Base-by-base conservation (phyloP, 2,113 vertebrate species). In the Blennius ocellaris region DNA sequence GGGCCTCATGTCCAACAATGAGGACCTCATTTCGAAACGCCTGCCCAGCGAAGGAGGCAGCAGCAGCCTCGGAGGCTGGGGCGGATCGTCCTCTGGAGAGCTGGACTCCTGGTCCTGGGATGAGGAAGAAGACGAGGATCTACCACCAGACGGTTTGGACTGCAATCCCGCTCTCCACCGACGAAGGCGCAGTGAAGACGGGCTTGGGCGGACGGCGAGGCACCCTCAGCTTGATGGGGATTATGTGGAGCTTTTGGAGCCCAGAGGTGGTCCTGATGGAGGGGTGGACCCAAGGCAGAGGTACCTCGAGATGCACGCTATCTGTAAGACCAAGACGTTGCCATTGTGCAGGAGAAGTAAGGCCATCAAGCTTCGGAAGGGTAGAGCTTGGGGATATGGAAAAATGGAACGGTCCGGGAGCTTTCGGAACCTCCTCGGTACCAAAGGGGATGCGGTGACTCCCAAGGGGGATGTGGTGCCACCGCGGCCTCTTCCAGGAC, bases 201-300 rank as follows among this genome's bases (percentile, higher is more conserved):
- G 81, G 6, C 87, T 87, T 0, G 86, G 83, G 50, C 81, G 74
- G 71, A 90, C 83, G 9, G 77, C 12, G 63, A 94, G 88, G 48
- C 77, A 59, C 6, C 53, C 76, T 47, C 84, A 84, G 15, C 51
- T 87, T 1, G 90, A 92, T 5, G 95, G 94, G 12, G 95, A 96
- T 66, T 96, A 96, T 64, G 94, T 94, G 11, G 94, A 95, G 83
- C 93, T 97, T 7, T 60, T 96, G 78, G 96, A 96, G 62, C 93
- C 94, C 39, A 77, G 93, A 69, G 90, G 94, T 0, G 92, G 95
- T 15, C 95, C 95, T 2, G 86, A 93, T 54, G 91, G 93, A 48
- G 90, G 91, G 45, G 88, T 90, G 3, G 92, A 93, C 77, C 86
- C 91, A 0, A 89, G 79, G 72, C 90, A 92, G 75, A 89, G 89